Evolutionary conservation across 2,113 vertebrate species (phyloP), one percentile per base, ranked within the genome.

Genomic region (Neogobius melanostomus): DNA sequence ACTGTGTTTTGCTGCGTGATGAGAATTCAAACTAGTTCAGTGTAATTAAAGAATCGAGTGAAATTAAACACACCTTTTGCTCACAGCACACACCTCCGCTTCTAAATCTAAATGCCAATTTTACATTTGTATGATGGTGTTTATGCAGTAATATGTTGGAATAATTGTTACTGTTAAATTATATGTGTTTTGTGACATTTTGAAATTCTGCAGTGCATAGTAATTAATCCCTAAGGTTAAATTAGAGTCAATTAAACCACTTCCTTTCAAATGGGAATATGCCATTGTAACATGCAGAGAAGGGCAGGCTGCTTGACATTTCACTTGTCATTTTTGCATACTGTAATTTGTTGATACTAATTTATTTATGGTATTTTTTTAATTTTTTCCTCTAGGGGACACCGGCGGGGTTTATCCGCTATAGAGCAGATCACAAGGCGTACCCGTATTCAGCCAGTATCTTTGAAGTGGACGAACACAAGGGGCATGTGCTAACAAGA

Each of bases 401-500:
- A 0, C 92, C 95, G 6, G 95, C 96, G n/a, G 96, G 95, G 76
- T 82, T 53, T 1, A 93, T 99, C 12, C 92, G 88, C 9, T 99
- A 99, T 68, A 94, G 92, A 86, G 93, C 98, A 50, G 94, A 98
- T 7, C 90, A 93, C 17, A 85, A 90, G 1, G 92, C 92, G 16
- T 94, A 92, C 71, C 93, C 95, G 36, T 98, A 98, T 74, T 97
- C 96, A 5, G 94, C 94, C 79, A 97, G 94, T 82, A 97, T 99
- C 75, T 99, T 99, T 81, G 95, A 94, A 0, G 94, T 99, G 44
- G 95, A 97, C 0, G 94, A 96, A 62, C 80, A 87, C 60, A 94
- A 95, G 0, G 97, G 98, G n/a, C 89, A 86, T 8, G 93, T 99
- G 0, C 67, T 98, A 17, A 98, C 96, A 12, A 90, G 93, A 48